These are phyloP conservation scores for Drosophila tropicalis DNA, from an alignment of 1,140 invertebrate genomes.

Conservation along the genomic window DNA sequence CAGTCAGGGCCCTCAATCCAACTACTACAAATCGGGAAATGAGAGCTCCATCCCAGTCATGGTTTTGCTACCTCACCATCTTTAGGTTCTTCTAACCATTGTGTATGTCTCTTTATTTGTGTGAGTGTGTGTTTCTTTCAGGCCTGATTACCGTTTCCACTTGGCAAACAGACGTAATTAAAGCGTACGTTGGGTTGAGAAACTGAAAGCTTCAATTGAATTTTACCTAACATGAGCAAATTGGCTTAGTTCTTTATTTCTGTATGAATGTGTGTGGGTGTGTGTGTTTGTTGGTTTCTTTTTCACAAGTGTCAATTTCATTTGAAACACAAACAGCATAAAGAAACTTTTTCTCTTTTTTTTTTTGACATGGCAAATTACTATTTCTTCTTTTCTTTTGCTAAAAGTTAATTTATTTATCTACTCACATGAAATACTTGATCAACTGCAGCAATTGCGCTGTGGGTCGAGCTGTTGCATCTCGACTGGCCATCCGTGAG, in stretches of 20 bases:
- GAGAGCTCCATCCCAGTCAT: constrained; percentile 4
- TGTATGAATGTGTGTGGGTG: constrained; percentile 6
- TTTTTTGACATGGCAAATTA: constrained; percentile 26
- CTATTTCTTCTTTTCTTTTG: constrained; percentile 28
- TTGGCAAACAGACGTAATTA: constrained; percentile 80
- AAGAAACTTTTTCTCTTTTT: constrained; percentile 44
- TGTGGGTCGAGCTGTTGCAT: constrained; percentile 91
- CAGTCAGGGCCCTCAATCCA: constrained; percentile 17
- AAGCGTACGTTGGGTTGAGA: constrained; percentile 53
- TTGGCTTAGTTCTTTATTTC: constrained; percentile 52
- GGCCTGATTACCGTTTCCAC: constrained; percentile 79
- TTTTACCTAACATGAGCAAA: constrained; percentile 70
- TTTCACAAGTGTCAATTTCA: constrained; percentile 73
- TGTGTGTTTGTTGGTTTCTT: constrained; percentile 35
- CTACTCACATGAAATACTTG: constrained; percentile 93
- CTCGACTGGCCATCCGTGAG: constrained; percentile 91
- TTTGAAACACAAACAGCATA: constrained; percentile 70
- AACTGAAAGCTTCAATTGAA: constrained; percentile 72
- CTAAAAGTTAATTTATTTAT: constrained; percentile 74
- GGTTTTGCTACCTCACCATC: background rate
- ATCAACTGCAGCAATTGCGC: constrained; percentile 94
- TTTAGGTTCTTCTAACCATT: constrained; percentile 34
- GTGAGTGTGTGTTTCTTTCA: constrained; percentile 50
- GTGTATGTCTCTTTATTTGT: constrained; percentile 38
- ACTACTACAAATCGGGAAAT: constrained; percentile 57